Percentiles rank a stretch among this genome's conserved stretches.
phyloP scores from a whole-genome alignment of 2,888 invertebrate species.

The Cryptocephalus primarius region DNA sequence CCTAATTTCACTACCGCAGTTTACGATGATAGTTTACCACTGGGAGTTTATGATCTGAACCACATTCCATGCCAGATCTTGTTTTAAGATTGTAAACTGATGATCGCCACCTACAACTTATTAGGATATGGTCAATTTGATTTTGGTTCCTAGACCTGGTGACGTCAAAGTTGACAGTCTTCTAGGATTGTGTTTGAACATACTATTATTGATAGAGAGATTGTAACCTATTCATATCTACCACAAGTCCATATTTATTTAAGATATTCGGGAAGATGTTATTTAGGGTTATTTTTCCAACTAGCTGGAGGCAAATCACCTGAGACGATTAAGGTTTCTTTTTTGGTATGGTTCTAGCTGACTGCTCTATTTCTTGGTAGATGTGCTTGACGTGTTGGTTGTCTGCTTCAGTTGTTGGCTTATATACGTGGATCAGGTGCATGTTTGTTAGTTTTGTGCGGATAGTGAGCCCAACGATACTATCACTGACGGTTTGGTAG shows the following conservation, averaged over 20 bases:
- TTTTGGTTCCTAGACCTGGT: not conserved
- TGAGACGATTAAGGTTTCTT: no score
- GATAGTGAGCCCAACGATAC: not conserved
- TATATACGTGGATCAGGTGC: no score
- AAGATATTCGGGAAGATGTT: no score
- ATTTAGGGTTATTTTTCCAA: not conserved
- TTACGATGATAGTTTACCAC: no score
- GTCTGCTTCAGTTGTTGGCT: no score
- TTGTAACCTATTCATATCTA: not conserved
- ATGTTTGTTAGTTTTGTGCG: no score
- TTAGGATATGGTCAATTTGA: not conserved
- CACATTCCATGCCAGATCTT: no score
- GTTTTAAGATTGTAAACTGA: not conserved
- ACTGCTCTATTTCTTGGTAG: not conserved
- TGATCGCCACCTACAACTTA: not conserved
- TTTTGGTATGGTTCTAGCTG: no score
- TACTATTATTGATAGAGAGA: not conserved
- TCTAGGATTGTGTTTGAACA: not conserved
- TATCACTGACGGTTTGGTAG: not conserved
- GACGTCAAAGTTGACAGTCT: not conserved
- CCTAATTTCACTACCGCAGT: no score
- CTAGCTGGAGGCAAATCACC: not conserved
- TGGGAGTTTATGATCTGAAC: no score
- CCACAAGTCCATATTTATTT: no score
- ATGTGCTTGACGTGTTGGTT: not conserved